Conservation (phyloP, 2,888 invertebrate species). For the Litoditis marina region DNA sequence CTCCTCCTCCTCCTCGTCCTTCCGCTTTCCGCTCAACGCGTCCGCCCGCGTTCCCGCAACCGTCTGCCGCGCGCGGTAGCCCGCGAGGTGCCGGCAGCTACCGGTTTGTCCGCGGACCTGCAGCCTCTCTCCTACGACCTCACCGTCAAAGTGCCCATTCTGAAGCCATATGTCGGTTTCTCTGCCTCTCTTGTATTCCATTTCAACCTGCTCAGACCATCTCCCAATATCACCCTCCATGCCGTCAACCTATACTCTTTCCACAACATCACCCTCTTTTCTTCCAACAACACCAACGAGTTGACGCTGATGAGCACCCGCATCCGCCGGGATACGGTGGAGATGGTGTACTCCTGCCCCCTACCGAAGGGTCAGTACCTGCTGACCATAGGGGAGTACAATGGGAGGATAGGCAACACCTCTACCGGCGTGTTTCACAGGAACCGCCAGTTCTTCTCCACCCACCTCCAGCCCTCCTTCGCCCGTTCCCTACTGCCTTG, state of each 20-base stretch:
- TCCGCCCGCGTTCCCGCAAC: constrained; percentile 1
- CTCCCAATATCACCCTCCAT: constrained; percentile 32
- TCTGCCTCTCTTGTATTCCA: constrained; percentile 36
- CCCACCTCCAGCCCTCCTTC: constrained; percentile 41
- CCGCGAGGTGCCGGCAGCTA: not conserved
- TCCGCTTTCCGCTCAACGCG: constrained; percentile 7
- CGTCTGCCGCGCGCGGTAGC: not conserved
- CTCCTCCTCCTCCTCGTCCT: constrained; percentile 1
- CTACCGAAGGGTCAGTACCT: constrained; percentile 35
- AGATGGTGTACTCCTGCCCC: constrained; percentile 5
- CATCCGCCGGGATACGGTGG: no score
- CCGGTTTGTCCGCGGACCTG: constrained; percentile 1
- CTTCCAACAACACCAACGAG: constrained; percentile 23
- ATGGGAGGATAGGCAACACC: not conserved
- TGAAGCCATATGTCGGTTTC: constrained; percentile 27
- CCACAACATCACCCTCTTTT: constrained; percentile 37
- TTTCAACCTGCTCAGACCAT: constrained; percentile 22
- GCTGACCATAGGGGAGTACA: constrained; percentile 35
- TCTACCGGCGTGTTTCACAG: constrained; percentile 6
- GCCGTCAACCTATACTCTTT: constrained; percentile 30
- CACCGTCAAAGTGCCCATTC: constrained; percentile 31
- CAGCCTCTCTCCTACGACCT: constrained; percentile 36
- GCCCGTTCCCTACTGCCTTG: constrained; percentile 42
- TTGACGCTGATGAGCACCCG: constrained; percentile 27
- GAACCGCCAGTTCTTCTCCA: no score